Base-by-base conservation (phyloP, 2,797 vertebrate genomes). In the Euphonia xanthogaster region DNA sequence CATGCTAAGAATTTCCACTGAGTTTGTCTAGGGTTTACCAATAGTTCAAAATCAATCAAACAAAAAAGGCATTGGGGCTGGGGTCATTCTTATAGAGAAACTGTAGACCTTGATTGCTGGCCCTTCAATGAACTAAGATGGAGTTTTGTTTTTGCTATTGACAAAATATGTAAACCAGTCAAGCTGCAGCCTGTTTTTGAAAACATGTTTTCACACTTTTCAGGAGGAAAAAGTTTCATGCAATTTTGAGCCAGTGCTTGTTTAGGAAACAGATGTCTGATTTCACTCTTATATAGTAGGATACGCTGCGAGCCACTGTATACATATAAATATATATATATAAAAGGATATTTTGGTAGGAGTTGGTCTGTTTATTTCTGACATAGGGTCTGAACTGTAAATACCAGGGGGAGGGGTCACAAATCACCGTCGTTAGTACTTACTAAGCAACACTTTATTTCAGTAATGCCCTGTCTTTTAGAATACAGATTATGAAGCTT, bases 401-500 rank as follows among this genome's bases (percentile, higher is more conserved):
- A 19, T 53, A 67, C 18, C 13, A 27, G 22, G 65, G 48, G 37
- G 27, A 24, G 31, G 15, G 15, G 31, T 8, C 40, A 55, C 65
- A 87, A 79, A 85, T 86, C 55, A 77, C 68, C 45, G 82, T 85
- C 45, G 16, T 75, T 93, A 78, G 42, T 88, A 91, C 91, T 93
- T 94, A 78, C 54, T 72, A 68, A 94, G 73, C 72, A 92, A 70
- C 66, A 33, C 48, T 53, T 94, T 94, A 89, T 96, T 96, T 95
- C 85, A 86, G 60, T 96, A 94, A 86, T 74, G 93, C 88, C 89
- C 78, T 78, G 96, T 93, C 88, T 95, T 86, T 76, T 82, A 93
- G 94, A 97, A 96, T 95, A 90, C 37, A 94, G 92, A 71, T 96
- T 95, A 86, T 77, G 89, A 94, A 94, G 97, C 96, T 97, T 96